phyloP scores from a whole-genome alignment of 30 jellyfish, hydroid and myxozoan genomes.

The Aurelia sp. region DNA sequence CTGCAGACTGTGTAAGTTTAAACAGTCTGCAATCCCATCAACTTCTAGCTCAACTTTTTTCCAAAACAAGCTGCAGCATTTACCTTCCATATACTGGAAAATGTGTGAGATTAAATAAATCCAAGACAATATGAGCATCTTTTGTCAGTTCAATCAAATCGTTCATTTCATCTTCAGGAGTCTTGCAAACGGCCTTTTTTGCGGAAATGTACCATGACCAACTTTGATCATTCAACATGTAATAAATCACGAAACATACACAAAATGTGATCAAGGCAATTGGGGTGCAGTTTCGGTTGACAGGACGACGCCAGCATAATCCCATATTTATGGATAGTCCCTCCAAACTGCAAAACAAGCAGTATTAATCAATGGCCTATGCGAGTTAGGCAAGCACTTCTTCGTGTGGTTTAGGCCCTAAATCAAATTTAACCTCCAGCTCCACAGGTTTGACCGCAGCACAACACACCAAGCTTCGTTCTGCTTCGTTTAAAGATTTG shows the following conservation, averaged over 20 bases:
- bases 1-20: too few relatives aligned
- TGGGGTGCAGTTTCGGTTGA: not conserved
- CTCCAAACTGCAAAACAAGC: too few relatives aligned
- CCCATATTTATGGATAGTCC: too few relatives aligned
- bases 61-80: not conserved
- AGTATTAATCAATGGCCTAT: too few relatives aligned
- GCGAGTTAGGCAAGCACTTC: too few relatives aligned
- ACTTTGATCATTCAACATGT: conserved; percentile 40
- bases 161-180: conserved; percentile 36
- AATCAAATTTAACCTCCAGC: too few relatives aligned
- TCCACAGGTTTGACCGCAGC: too few relatives aligned
- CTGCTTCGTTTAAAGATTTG: too few relatives aligned
- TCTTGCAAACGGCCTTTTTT: conserved; percentile 9
- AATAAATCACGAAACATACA: conserved; percentile 17
- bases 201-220: conserved; percentile 57
- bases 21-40: not conserved
- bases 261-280: not conserved
- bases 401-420: too few relatives aligned
- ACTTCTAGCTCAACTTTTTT: too few relatives aligned
- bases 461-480: too few relatives aligned
- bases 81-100: conserved; percentile 67
- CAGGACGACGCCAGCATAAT: not conserved
- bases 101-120: conserved; percentile 19
- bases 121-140: conserved; percentile 37
- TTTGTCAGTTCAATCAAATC: conserved; percentile 34